A percentile compares a stretch with the other conserved stretches of the same genome.
Evolutionary conservation across 2,113 vertebrate genomes (phyloP).

Genomic region (Platysteira castanea): DNA sequence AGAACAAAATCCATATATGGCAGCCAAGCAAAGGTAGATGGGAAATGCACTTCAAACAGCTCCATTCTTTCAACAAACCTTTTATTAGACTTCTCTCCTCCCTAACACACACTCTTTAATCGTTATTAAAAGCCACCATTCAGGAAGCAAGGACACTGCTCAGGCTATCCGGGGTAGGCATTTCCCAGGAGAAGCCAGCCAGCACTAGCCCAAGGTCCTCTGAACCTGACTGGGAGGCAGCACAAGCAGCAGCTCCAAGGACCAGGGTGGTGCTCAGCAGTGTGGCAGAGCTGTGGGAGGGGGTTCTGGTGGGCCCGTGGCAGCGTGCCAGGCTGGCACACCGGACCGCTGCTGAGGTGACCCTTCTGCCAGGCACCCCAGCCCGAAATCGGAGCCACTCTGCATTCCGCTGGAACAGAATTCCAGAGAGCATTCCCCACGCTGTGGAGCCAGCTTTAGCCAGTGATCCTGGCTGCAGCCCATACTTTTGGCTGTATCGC

Average conservation of each 20-base stretch:
- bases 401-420: background rate
- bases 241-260: background rate
- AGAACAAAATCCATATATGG: background rate
- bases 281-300: background rate
- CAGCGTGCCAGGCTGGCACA: background rate
- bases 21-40: background rate
- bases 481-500: background rate
- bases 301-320: background rate
- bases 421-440: background rate
- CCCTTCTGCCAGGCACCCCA: background rate
- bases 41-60: slow-evolving; percentile 37
- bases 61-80: slow-evolving; percentile 29
- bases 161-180: background rate
- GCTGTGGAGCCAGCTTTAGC: background rate
- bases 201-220: background rate
- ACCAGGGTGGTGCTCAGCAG: rapidly evolving
- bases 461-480: background rate
- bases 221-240: background rate
- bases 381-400: rapidly evolving
- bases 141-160: background rate
- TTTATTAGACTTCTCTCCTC: background rate
- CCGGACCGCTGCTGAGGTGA: background rate
- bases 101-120: background rate
- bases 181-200: background rate
- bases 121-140: background rate